Conservation (phyloP, 2,888 invertebrate genomes). For the Orchesella flavescens region DNA sequence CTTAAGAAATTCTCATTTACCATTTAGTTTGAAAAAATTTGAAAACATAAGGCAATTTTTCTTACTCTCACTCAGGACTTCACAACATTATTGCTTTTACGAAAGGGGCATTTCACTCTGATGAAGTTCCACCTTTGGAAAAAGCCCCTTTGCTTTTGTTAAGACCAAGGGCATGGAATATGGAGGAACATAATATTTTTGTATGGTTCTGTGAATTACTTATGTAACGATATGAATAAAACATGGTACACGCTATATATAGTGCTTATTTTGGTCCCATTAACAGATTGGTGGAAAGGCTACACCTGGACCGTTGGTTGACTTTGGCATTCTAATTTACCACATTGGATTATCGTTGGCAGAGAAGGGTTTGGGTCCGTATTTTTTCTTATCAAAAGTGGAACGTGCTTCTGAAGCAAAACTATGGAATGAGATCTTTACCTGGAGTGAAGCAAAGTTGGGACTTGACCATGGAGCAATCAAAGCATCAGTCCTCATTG, state of each 20-base stretch:
- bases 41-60: no score
- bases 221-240: neutral
- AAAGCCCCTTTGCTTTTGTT: constrained; percentile 77
- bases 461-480: constrained; percentile 79
- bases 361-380: constrained; percentile 79
- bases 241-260: neutral
- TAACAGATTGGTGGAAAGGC: constrained; percentile 76
- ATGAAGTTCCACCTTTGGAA: constrained; percentile 76
- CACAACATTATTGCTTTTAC: constrained; percentile 57
- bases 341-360: constrained; percentile 79
- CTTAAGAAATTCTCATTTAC: neutral
- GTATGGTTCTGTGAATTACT: constrained; percentile 73
- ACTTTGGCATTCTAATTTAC: constrained; percentile 81
- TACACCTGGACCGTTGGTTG: constrained; percentile 81
- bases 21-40: no score
- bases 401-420: constrained; percentile 80
- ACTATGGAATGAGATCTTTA: constrained; percentile 82
- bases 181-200: constrained; percentile 81
- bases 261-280: neutral
- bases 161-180: constrained; percentile 84
- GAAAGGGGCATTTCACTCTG: constrained; percentile 64
- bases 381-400: constrained; percentile 83
- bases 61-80: constrained; percentile 36
- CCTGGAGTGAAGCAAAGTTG: constrained; percentile 78
- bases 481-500: constrained; percentile 83